Conservation (phyloP, 2,113 vertebrate genomes). For the Notothenia coriiceps region DNA sequence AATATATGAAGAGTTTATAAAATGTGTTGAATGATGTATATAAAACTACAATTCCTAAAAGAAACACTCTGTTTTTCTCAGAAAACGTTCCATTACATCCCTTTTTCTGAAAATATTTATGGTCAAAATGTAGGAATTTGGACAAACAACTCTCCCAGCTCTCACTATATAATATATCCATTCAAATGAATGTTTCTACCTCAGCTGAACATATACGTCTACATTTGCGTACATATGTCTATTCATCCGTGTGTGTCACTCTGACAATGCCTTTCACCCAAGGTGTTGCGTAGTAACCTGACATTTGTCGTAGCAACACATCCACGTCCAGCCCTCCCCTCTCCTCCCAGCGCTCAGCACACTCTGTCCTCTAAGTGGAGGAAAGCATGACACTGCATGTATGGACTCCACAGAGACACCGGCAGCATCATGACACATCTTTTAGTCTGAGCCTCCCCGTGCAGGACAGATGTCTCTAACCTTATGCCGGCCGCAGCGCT, state of each 20-base stretch:
- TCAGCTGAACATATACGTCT: conserved; percentile 1
- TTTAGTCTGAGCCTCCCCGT: conserved; percentile 16
- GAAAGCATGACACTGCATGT: conserved; percentile 15
- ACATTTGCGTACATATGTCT: not conserved
- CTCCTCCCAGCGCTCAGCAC: conserved; percentile 38
- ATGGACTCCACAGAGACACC: conserved; percentile 21
- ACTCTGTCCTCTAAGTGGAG: conserved; percentile 19
- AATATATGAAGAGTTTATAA: not conserved
- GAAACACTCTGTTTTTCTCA: not conserved
- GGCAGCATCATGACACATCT: not conserved
- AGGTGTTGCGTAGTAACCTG: conserved; percentile 81
- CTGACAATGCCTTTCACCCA: conserved; percentile 53
- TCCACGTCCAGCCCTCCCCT: conserved; percentile 26
- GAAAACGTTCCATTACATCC: not conserved
- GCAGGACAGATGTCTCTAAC: conserved; percentile 3
- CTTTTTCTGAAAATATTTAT: not conserved
- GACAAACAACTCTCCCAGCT: not conserved
- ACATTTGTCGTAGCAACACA: conserved; percentile 78
- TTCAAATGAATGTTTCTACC: not conserved
- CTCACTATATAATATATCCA: not conserved
- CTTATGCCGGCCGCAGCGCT: conserved; percentile 5
- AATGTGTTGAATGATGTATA: not conserved
- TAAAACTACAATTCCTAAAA: not conserved
- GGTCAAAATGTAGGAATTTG: not conserved
- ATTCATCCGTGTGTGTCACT: conserved; percentile 29